phyloP scores from a whole-genome alignment of 2,113 vertebrate genomes.

The Rynchops niger region DNA sequence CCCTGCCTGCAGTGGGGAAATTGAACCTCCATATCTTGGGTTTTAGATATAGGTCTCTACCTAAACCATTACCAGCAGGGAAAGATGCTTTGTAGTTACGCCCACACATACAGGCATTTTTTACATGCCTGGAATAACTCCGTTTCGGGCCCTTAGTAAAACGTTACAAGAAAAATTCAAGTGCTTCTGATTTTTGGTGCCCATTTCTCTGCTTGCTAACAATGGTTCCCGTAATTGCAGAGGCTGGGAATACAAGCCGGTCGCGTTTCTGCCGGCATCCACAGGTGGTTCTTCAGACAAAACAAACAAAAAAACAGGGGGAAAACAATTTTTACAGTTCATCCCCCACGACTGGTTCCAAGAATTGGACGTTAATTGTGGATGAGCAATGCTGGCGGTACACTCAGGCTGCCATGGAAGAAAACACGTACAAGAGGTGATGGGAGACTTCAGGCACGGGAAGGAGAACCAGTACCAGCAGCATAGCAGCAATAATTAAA shows the following conservation, averaged over 20 bases:
- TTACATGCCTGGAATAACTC: neutral
- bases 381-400: neutral
- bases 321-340: neutral
- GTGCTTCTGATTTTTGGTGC: neutral
- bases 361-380: neutral
- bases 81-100: neutral
- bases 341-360: rapidly evolving
- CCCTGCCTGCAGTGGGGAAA: neutral
- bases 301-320: neutral
- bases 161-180: neutral
- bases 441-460: neutral
- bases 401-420: neutral
- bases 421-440: neutral
- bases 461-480: neutral
- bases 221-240: neutral
- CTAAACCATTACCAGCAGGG: neutral
- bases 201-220: neutral
- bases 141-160: neutral
- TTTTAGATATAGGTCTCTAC: neutral
- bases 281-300: neutral
- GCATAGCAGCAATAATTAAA: neutral
- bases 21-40: rapidly evolving
- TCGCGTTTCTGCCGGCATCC: neutral
- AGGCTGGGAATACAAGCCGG: neutral
- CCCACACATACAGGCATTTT: neutral